Evolutionary conservation across 2,113 vertebrate species (phyloP).

Genomic region (Brachyistius frenatus): DNA sequence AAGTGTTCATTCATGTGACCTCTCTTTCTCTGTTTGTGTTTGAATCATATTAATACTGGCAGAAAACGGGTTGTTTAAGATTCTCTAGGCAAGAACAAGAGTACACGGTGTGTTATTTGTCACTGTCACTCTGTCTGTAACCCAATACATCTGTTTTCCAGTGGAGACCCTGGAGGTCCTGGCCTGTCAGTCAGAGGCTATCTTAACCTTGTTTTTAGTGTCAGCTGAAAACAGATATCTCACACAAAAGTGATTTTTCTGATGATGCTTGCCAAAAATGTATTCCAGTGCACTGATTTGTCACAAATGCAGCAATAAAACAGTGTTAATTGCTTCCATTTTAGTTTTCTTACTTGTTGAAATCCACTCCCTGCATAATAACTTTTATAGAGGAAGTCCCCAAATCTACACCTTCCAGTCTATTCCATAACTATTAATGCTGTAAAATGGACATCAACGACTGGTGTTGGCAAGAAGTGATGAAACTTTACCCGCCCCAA

Average conservation of each 20-base stretch:
- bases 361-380: background rate
- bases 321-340: background rate
- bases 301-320: background rate
- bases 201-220: slow-evolving; percentile 16
- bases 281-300: no score
- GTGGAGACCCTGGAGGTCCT: slow-evolving; percentile 10
- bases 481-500: slow-evolving; percentile 1
- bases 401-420: background rate
- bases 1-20: slow-evolving; percentile 24
- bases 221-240: slow-evolving; percentile 8
- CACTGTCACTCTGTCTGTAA: slow-evolving; percentile 21
- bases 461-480: background rate
- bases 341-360: background rate
- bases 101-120: slow-evolving; percentile 16
- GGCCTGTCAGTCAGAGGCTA: slow-evolving; percentile 13
- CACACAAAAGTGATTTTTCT: background rate
- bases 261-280: background rate
- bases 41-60: background rate
- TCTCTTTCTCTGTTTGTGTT: slow-evolving; percentile 9
- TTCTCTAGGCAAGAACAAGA: slow-evolving; percentile 5
- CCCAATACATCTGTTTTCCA: slow-evolving; percentile 2
- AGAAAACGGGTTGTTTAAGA: slow-evolving; percentile 14
- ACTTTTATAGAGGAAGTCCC: background rate
- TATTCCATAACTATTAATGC: background rate
- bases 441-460: slow-evolving; percentile 6